Evolutionary conservation across 2,888 invertebrate genomes (phyloP).

Genomic region (Plagiodera versicolora): DNA sequence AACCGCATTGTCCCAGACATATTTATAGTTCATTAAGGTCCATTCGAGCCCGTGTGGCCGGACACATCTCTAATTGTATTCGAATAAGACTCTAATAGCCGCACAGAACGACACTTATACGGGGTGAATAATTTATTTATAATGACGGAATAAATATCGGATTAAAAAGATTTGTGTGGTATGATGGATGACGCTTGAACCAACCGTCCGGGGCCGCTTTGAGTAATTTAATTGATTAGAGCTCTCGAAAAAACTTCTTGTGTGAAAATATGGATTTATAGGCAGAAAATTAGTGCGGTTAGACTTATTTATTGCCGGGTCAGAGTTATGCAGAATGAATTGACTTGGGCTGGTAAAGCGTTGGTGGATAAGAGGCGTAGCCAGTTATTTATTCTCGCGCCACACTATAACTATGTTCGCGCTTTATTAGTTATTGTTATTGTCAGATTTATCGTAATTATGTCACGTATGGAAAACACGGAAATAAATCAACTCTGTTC

Average conservation of each 20-base stretch:
- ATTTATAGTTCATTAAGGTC: constrained; percentile 56
- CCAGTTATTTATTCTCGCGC: constrained; percentile 34
- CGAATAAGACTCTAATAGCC: constrained; percentile 55
- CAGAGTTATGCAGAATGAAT: constrained; percentile 20
- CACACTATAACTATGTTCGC: constrained; percentile 31
- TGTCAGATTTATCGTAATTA: constrained; percentile 33
- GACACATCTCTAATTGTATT: constrained; percentile 56
- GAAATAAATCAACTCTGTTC: background rate
- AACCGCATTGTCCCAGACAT: constrained; percentile 53
- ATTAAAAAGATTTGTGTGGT: constrained; percentile 56
- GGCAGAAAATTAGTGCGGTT: constrained; percentile 54
- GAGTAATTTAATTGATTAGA: constrained; percentile 46
- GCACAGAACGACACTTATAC: constrained; percentile 49
- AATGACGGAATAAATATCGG: constrained; percentile 56
- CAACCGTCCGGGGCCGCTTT: constrained; percentile 35
- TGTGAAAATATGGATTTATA: constrained; percentile 53
- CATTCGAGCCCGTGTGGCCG: constrained; percentile 53
- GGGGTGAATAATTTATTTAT: constrained; percentile 56
- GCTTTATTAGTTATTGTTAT: constrained; percentile 39
- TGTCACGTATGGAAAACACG: constrained; percentile 20
- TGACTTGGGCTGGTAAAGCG: constrained; percentile 26
- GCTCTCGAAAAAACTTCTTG: constrained; percentile 34
- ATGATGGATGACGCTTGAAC: constrained; percentile 50
- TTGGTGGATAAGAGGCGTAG: constrained; percentile 37
- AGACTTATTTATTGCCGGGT: constrained; percentile 42